These are phyloP conservation scores for Physeter macrocephalus DNA, from an alignment of 2,113 vertebrate species.

Conservation along the genomic window DNA sequence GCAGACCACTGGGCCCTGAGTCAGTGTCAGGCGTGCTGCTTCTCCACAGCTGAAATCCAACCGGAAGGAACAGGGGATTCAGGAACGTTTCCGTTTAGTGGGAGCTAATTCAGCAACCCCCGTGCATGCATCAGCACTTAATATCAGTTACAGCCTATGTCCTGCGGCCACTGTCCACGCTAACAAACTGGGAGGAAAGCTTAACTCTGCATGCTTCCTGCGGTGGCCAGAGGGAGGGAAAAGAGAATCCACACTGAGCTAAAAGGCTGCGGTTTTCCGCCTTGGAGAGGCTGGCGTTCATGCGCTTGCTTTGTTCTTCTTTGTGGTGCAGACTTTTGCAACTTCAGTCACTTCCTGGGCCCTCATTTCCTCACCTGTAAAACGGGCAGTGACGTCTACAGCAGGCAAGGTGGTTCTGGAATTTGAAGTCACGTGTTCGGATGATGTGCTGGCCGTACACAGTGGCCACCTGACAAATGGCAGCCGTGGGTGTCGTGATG, in stretches of 20 bases:
- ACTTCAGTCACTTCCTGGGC: not conserved
- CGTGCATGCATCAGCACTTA: fast-evolving
- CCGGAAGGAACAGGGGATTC: not conserved
- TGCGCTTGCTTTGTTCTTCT: not conserved
- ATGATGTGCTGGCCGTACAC: not conserved
- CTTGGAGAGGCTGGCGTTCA: fast-evolving
- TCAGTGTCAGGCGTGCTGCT: fast-evolving
- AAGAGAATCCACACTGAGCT: fast-evolving
- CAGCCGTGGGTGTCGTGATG: fast-evolving
- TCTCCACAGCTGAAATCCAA: not conserved
- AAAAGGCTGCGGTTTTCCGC: fast-evolving
- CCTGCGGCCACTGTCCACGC: not conserved
- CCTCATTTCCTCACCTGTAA: not conserved
- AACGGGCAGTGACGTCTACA: fast-evolving
- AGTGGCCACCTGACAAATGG: fast-evolving
- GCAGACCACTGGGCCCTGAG: fast-evolving
- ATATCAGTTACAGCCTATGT: not conserved
- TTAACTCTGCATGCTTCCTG: not conserved
- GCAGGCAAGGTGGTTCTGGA: not conserved
- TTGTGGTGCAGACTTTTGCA: fast-evolving
- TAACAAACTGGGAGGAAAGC: fast-evolving
- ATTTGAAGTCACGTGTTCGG: fast-evolving
- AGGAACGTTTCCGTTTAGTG: fast-evolving
- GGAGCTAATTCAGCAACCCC: not conserved
- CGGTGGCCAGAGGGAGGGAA: no score